These are phyloP conservation scores for Chymomyza procnemis DNA, from an alignment of 2,888 invertebrate genomes.

Conservation along the genomic window DNA sequence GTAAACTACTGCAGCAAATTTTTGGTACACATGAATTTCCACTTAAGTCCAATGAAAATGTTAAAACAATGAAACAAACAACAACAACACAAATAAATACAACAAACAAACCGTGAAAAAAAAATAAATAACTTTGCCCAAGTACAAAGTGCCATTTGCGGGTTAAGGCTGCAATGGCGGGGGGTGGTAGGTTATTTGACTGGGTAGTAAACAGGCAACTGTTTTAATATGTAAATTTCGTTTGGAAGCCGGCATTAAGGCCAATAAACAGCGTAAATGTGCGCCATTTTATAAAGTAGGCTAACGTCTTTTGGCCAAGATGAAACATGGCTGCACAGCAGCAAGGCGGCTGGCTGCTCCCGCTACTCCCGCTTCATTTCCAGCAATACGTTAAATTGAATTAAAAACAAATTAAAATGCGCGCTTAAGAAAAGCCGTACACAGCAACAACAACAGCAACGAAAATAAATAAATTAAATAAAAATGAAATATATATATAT, in stretches of 20 bases:
- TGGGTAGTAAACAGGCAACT: slow-evolving; percentile 53
- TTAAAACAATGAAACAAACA: slow-evolving; percentile 59
- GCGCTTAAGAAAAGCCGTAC: not conserved
- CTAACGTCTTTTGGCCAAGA: slow-evolving; percentile 39
- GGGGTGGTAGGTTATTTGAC: not conserved
- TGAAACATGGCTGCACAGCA: slow-evolving; percentile 34
- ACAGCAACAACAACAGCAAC: too few relatives aligned
- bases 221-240: slow-evolving; percentile 71
- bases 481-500: slow-evolving; percentile 37
- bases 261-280: slow-evolving; percentile 71
- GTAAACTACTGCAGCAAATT: slow-evolving; percentile 64
- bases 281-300: slow-evolving; percentile 58
- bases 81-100: slow-evolving; percentile 5
- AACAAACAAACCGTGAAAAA: not conserved
- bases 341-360: slow-evolving; percentile 9
- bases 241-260: slow-evolving; percentile 68
- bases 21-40: slow-evolving; percentile 70
- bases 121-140: not conserved
- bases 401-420: slow-evolving; percentile 72
- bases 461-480: slow-evolving; percentile 35
- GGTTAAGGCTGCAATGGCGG: not conserved
- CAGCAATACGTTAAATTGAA: slow-evolving; percentile 70
- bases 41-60: slow-evolving; percentile 72
- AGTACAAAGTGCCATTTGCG: not conserved
- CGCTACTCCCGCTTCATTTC: slow-evolving; percentile 32